Conservation (phyloP, 2,888 invertebrate species). For the Drosophila mettleri region DNA sequence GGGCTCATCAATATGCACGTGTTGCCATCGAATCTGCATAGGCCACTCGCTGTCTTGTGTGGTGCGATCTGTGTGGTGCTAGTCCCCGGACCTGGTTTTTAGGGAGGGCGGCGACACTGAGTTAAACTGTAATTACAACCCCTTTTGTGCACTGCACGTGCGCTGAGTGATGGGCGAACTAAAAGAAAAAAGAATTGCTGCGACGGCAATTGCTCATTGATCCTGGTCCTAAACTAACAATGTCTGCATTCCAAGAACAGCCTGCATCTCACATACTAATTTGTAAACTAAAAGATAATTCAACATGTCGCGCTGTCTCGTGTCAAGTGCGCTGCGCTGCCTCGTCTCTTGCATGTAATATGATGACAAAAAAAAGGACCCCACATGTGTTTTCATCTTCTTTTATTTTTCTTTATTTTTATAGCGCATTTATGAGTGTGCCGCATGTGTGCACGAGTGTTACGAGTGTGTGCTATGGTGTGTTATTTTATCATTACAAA, state of each 20-base stretch:
- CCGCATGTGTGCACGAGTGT: conserved; percentile 18
- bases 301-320: conserved; percentile 68
- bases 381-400: conserved; percentile 58
- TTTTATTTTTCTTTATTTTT: conserved; percentile 29
- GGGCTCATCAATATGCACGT: conserved; percentile 62
- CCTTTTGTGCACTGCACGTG: conserved; percentile 72
- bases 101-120: conserved; percentile 63
- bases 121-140: conserved; percentile 72
- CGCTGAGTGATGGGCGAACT: conserved; percentile 64
- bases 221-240: conserved; percentile 69
- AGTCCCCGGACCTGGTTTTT: conserved; percentile 35
- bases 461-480: conserved; percentile 33
- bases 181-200: neutral
- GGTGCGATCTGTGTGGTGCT: conserved; percentile 23
- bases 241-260: conserved; percentile 56
- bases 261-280: conserved; percentile 66
- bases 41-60: conserved; percentile 24
- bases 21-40: conserved; percentile 71
- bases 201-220: conserved; percentile 38
- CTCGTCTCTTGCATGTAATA: conserved; percentile 52
- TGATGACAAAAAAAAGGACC: conserved; percentile 70
- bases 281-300: conserved; percentile 72
- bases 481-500: conserved; percentile 72
- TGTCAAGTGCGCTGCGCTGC: conserved; percentile 57
- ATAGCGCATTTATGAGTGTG: conserved; percentile 25